Percentiles rank a stretch among this genome's conserved stretches.
Evolutionary conservation across 2,797 vertebrate species (phyloP).

Genomic region (Ceryle rudis): DNA sequence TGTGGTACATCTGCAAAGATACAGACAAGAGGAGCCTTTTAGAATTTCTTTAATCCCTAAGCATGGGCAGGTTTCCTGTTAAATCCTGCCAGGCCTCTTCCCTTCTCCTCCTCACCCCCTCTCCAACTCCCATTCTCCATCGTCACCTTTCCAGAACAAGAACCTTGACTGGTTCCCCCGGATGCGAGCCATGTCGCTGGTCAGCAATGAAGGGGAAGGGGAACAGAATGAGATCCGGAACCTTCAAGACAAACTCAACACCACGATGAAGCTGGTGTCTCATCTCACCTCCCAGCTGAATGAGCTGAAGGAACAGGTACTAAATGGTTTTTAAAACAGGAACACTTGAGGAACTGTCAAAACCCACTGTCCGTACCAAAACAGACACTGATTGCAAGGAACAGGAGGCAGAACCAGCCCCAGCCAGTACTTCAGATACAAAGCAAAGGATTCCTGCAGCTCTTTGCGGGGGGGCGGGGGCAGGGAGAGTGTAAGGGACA

Average conservation of each 20-base stretch:
- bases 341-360: background rate
- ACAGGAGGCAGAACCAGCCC: background rate
- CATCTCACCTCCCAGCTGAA: conserved; percentile 89
- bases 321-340: background rate
- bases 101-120: background rate
- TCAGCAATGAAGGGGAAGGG: conserved; percentile 93
- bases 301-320: conserved; percentile 97
- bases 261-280: conserved; percentile 93
- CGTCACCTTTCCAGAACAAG: conserved; percentile 82
- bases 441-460: background rate
- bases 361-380: background rate
- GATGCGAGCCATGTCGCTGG: conserved; percentile 98
- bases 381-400: background rate
- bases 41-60: background rate
- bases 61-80: background rate
- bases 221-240: conserved; percentile 97
- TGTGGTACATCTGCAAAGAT: background rate
- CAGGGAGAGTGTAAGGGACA: background rate
- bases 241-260: conserved; percentile 90
- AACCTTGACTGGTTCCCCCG: conserved; percentile 96
- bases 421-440: background rate
- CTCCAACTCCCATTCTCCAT: background rate
- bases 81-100: background rate
- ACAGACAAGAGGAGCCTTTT: background rate
- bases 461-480: background rate